A percentile compares a stretch with the other conserved stretches of the same genome.
Conservation (phyloP, 2,888 invertebrate species). For the Synanthedon andrenaeformis region DNA sequence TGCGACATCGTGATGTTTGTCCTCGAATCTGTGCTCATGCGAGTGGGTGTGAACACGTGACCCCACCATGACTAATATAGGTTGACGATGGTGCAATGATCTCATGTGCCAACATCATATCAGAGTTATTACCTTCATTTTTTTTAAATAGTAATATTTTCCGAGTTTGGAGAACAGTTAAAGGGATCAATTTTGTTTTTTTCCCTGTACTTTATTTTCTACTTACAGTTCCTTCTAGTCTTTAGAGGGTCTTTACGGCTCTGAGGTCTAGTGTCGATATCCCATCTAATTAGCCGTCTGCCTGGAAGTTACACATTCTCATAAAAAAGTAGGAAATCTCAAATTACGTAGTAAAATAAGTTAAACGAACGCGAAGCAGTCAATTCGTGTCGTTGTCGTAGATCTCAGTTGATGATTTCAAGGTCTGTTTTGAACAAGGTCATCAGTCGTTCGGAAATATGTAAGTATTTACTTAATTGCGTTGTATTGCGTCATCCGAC, state of each 20-base stretch:
- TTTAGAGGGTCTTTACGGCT: no score
- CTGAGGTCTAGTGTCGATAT: no score
- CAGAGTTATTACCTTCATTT: conserved; percentile 9
- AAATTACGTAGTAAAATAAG: conserved; percentile 58
- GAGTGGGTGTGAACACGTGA: conserved; percentile 31
- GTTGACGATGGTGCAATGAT: conserved; percentile 39
- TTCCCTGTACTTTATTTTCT: no score
- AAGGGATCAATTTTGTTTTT: no score
- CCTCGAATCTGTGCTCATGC: conserved; percentile 13
- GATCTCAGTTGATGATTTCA: conserved; percentile 28
- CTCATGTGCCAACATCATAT: conserved; percentile 13
- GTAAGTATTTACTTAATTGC: conserved; percentile 9
- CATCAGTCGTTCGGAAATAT: conserved; percentile 36
- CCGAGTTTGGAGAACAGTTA: neutral
- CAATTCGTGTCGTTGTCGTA: neutral
- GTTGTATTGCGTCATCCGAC: conserved; percentile 35
- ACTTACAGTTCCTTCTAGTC: no score
- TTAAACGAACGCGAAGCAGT: conserved; percentile 54
- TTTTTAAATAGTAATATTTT: conserved; percentile 1
- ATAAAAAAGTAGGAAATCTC: conserved; percentile 21
- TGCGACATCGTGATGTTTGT: conserved; percentile 28
- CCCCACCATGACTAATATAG: conserved; percentile 34
- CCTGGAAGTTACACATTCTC: neutral
- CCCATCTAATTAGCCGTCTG: no score
- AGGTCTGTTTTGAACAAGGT: conserved; percentile 59